Base-by-base conservation (phyloP, 2,797 vertebrate species). In the Schizothorax lantsangensis region DNA sequence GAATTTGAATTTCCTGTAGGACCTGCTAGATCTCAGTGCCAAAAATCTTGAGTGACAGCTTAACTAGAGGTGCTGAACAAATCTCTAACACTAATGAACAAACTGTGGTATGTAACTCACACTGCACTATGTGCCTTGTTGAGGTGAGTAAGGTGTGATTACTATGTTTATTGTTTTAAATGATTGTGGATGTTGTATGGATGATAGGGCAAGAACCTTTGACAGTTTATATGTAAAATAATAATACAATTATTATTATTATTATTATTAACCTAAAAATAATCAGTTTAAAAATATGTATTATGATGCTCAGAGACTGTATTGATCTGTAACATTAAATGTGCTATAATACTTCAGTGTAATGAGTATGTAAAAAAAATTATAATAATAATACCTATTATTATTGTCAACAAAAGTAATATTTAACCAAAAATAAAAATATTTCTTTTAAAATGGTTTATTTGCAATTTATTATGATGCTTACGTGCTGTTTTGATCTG, bases 1-100 rank as follows among this genome's bases (percentile, higher is more conserved):
- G 62, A 81, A 49, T 68, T 68, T 36, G 14, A 79, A 79, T 62
- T 43, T 62, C 7, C 38, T 59, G 45, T 49, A 43, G 36, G 79
- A 81, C 79, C 43, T 68, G 62, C 26, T 68, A 33, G 79, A 81
- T 81, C 43, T 68, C 40, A 2, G 30, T 81, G 62, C 79, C 79
- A 68, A 49, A 33, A 49, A 49, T 33, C 17, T 47, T 81, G 43
- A 81, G 47, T 68, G 26, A 19, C 26, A 49, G 19, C 68, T 68
- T 57, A 77, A 77, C 26, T 43, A 75, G 45, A 30, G 17, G 23
- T 62, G 10, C 73, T 49, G 45, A 75, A 75, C 47, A 52, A 33
- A 8, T 15, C 26, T 6, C 21, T 71, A 23, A 59, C 23, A 33
- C 62, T 66, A 33, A 26, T 26, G 11, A 33, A 71, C 5, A 38